phyloP scores from a whole-genome alignment of 2,888 invertebrate species.

The Drosophila aldrichi region DNA sequence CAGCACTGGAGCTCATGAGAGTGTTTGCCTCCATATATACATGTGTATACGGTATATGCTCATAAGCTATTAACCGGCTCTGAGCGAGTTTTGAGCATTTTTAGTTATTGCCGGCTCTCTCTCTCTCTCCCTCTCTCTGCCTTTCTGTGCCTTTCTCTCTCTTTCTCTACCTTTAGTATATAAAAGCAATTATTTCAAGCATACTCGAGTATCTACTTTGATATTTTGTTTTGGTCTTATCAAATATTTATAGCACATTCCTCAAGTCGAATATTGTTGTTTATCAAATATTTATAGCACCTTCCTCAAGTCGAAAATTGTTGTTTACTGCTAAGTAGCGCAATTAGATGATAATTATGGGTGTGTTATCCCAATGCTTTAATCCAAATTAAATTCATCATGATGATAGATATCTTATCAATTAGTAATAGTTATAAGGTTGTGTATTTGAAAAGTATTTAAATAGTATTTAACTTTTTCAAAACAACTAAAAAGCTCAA shows the following conservation, averaged over 20 bases:
- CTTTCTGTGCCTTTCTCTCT: no score
- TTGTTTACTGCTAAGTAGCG: slow-evolving; percentile 13
- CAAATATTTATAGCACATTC: slow-evolving; percentile 1
- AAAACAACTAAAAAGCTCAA: no score
- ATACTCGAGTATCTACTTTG: neutral
- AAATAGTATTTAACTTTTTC: no score
- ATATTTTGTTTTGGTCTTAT: slow-evolving; percentile 7
- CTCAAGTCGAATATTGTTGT: slow-evolving; percentile 9
- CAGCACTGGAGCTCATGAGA: slow-evolving; percentile 28
- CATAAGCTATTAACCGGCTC: slow-evolving; percentile 43
- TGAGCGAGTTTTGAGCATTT: slow-evolving; percentile 24
- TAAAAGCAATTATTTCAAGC: neutral
- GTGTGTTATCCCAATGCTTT: neutral
- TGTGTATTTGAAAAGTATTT: no score
- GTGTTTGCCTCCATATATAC: slow-evolving; percentile 10
- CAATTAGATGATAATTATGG: neutral
- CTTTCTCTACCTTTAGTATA: slow-evolving; percentile 2
- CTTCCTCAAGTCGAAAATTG: slow-evolving; percentile 3
- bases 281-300: slow-evolving; percentile 12
- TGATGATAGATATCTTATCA: no score
- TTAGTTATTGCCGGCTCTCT: no score
- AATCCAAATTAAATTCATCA: neutral
- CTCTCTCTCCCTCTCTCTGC: neutral
- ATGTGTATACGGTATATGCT: neutral
- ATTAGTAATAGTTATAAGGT: no score